phyloP scores from a whole-genome alignment of 2,113 vertebrate species.

The Oryzias melastigma region DNA sequence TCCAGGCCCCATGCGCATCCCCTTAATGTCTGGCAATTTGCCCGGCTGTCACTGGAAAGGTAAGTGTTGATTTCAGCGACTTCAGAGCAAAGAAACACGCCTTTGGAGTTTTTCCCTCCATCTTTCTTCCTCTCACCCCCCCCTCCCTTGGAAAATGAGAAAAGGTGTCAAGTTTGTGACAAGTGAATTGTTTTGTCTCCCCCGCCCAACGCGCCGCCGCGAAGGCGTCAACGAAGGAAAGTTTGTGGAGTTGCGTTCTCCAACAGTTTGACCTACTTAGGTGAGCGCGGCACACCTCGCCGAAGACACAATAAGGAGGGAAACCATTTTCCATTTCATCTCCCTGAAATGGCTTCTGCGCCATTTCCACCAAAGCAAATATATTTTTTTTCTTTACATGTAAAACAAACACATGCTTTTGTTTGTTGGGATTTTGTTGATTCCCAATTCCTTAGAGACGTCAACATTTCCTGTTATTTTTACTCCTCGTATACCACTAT shows the following conservation, averaged over 20 bases:
- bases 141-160: conserved; percentile 59
- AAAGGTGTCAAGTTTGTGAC: conserved; percentile 78
- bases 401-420: neutral
- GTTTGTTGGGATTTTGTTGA: neutral
- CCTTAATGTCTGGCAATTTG: conserved; percentile 98
- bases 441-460: neutral
- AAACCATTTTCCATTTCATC: no score
- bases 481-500: neutral
- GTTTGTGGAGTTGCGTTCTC: conserved; percentile 64
- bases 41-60: conserved; percentile 95
- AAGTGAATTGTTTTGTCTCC: conserved; percentile 63
- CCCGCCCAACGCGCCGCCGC: conserved; percentile 29
- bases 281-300: conserved; percentile 29
- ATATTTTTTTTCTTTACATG: no score
- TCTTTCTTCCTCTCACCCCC: conserved; percentile 27
- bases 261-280: conserved; percentile 77
- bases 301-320: no score
- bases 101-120: conserved; percentile 62
- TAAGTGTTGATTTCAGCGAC: conserved; percentile 94
- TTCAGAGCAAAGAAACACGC: conserved; percentile 90
- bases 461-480: neutral
- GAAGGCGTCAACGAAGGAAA: conserved; percentile 64
- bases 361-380: no score
- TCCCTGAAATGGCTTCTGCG: no score
- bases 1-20: conserved; percentile 78